Percentiles rank a stretch among this genome's conserved stretches.
Evolutionary conservation across 2,888 invertebrate genomes (phyloP).

Genomic region (Stenoptilia bipunctidactyla): DNA sequence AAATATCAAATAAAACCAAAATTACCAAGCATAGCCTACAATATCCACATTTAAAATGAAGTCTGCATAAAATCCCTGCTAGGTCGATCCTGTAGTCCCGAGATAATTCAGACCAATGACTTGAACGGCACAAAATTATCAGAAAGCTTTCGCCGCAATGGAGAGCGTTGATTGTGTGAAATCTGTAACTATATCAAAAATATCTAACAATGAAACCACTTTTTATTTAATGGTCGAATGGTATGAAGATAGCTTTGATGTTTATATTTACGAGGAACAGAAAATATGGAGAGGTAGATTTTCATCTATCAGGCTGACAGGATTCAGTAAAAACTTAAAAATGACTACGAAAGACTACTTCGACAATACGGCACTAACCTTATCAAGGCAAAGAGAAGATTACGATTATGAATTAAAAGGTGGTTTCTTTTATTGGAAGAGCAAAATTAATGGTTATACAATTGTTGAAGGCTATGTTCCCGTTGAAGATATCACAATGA

Average conservation of each 20-base stretch:
- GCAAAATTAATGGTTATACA: conserved; percentile 22
- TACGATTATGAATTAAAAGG: conserved; percentile 41
- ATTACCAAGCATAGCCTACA: too few species aligned
- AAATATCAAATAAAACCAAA: too few species aligned
- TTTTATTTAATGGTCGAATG: conserved; percentile 40
- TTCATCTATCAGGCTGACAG: conserved; percentile 34
- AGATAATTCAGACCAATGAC: too few species aligned
- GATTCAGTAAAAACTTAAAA: conserved; percentile 40
- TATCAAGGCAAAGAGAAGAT: conserved; percentile 29
- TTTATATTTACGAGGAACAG: conserved; percentile 31
- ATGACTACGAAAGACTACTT: conserved; percentile 31
- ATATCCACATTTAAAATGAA: too few species aligned
- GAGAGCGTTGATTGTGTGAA: too few species aligned
- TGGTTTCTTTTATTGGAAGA: conserved; percentile 51
- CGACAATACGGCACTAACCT: conserved; percentile 26
- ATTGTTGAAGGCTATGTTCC: conserved; percentile 47
- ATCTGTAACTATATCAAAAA: conserved; percentile 35
- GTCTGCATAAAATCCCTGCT: too few species aligned
- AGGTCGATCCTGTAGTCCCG: too few species aligned
- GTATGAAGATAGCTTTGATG: conserved; percentile 39
- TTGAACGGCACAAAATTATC: too few species aligned
- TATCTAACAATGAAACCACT: conserved; percentile 24
- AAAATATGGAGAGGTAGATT: conserved; percentile 40
- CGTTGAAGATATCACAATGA: conserved; percentile 28
- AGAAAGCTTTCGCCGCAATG: too few species aligned